Evolutionary conservation across 2,888 invertebrate genomes (phyloP).

Genomic region (Aphidius colemani): DNA sequence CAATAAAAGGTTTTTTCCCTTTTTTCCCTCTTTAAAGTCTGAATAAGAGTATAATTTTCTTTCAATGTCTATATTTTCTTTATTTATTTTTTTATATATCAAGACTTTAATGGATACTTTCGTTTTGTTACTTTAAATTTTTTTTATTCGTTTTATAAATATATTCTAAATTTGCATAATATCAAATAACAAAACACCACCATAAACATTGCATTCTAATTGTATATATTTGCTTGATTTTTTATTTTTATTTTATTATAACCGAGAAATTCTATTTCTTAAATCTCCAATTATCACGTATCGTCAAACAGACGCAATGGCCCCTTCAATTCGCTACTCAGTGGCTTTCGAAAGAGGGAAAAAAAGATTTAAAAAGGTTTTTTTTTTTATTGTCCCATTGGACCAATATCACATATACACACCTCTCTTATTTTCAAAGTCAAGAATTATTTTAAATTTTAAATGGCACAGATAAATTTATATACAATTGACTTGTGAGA

Average conservation of each 20-base stretch:
- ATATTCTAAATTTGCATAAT: conserved; percentile 19
- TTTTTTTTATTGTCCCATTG: conserved; percentile 27
- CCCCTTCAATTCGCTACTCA: conserved; percentile 38
- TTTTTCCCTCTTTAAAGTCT: not conserved
- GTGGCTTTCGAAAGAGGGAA: conserved; percentile 29
- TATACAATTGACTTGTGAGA: not conserved
- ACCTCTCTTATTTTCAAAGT: conserved; percentile 5
- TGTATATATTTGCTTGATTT: conserved; percentile 9
- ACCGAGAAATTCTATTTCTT: conserved; percentile 28
- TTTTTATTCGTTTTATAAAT: not conserved
- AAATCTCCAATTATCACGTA: conserved; percentile 45
- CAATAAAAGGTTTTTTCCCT: not conserved
- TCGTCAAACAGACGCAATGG: conserved; percentile 42
- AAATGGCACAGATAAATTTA: not conserved
- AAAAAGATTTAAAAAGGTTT: conserved; percentile 12
- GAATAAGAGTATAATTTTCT: conserved; percentile 1
- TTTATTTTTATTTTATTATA: conserved; percentile 22
- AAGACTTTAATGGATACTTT: conserved; percentile 16
- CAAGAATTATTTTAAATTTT: conserved; percentile 2
- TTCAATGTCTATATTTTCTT: conserved; percentile 11
- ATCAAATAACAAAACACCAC: conserved; percentile 21
- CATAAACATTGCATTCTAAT: not conserved
- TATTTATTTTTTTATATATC: conserved; percentile 18
- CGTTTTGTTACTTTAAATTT: not conserved
- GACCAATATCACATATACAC: conserved; percentile 16